Conservation (phyloP, 2,888 invertebrate genomes). For the Agriopis aurantiaria region DNA sequence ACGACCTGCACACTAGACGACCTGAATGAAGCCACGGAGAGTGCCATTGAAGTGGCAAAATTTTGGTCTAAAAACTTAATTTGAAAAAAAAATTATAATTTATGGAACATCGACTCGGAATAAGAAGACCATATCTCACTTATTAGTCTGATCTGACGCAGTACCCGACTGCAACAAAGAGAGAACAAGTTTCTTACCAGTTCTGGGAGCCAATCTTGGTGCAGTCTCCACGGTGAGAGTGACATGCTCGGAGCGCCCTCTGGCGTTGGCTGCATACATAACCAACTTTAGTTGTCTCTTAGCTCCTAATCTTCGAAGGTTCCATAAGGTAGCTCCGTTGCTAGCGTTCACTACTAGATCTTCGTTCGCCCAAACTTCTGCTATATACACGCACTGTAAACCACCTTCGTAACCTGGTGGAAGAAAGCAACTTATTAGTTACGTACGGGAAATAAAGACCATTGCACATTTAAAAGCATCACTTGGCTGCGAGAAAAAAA, state of each 20-base stretch:
- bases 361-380: constrained; percentile 89
- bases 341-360: constrained; percentile 89
- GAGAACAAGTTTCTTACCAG: constrained; percentile 58
- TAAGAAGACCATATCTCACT: neutral
- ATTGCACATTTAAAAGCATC: neutral
- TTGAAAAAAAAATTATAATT: too few relatives aligned
- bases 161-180: too few relatives aligned
- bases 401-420: constrained; percentile 91
- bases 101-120: too few relatives aligned
- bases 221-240: constrained; percentile 75
- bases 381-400: constrained; percentile 89
- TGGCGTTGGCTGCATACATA: constrained; percentile 93
- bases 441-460: neutral
- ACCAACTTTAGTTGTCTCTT: constrained; percentile 92
- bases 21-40: too few relatives aligned
- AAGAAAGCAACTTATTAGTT: neutral
- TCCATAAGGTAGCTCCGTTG: constrained; percentile 90
- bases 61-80: too few relatives aligned
- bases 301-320: constrained; percentile 91
- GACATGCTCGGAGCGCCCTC: constrained; percentile 93
- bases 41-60: too few relatives aligned
- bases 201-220: constrained; percentile 70
- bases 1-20: too few relatives aligned
- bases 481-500: too few relatives aligned
- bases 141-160: too few relatives aligned